A percentile compares a stretch with the other conserved stretches of the same genome.
phyloP scores from a whole-genome alignment of 2,797 vertebrate species.

The Euthynnus affinis region DNA sequence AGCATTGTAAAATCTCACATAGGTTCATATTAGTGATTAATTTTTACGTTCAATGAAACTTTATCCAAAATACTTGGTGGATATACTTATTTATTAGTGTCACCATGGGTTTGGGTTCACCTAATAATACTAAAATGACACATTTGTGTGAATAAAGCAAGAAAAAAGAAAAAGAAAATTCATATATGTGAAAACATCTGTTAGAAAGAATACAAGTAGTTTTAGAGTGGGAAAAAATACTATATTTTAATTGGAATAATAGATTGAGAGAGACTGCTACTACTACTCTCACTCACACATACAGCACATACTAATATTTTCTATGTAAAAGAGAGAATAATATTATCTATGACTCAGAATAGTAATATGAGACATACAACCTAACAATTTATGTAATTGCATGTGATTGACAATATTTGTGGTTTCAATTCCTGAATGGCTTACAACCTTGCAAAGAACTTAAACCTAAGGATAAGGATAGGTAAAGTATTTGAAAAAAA shows the following conservation, averaged over 20 bases:
- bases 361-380: conserved; percentile 38
- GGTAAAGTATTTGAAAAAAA: background rate
- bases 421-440: conserved; percentile 33
- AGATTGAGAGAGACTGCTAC: background rate
- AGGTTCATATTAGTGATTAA: background rate
- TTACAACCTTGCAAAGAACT: background rate
- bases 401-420: conserved; percentile 27
- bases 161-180: background rate
- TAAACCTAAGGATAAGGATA: background rate
- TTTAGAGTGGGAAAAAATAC: background rate
- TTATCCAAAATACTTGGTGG: background rate
- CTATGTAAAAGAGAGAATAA: conserved; percentile 20
- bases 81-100: background rate
- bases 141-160: background rate
- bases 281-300: background rate
- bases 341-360: conserved; percentile 40
- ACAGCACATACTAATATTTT: background rate
- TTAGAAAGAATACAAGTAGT: background rate
- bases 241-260: background rate
- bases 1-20: background rate
- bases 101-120: background rate
- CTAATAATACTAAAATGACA: background rate
- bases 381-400: background rate
- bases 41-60: background rate
- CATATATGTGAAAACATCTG: background rate